Evolutionary conservation across 2,888 invertebrate genomes (phyloP).

Genomic region (Dioctria rufipes): DNA sequence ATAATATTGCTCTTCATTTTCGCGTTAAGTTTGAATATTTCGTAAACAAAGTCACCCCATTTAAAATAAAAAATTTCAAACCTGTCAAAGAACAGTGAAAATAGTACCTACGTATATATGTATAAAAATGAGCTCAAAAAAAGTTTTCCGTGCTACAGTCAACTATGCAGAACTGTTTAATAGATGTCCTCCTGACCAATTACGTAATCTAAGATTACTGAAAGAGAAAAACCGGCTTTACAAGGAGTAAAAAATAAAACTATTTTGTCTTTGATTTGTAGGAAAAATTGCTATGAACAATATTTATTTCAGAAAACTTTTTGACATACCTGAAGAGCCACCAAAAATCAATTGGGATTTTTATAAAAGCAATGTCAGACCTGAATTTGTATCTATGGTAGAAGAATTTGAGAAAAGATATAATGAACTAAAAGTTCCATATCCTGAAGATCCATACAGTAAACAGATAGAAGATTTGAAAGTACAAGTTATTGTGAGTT

Average conservation of each 20-base stretch:
- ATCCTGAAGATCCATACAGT: slow-evolving; percentile 74
- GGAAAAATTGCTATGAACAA: neutral
- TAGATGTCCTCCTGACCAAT: slow-evolving; percentile 48
- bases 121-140: slow-evolving; percentile 30
- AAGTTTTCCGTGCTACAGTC: slow-evolving; percentile 4
- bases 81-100: too few relatives aligned
- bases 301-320: slow-evolving; percentile 61
- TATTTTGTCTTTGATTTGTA: neutral
- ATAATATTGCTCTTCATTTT: too few relatives aligned
- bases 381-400: slow-evolving; percentile 84
- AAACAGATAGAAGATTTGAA: slow-evolving; percentile 77
- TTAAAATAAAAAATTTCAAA: too few relatives aligned
- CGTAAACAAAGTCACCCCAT: too few relatives aligned
- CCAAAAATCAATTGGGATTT: slow-evolving; percentile 87
- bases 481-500: slow-evolving; percentile 70
- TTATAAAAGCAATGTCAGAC: slow-evolving; percentile 78
- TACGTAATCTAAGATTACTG: neutral
- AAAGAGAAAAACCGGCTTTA: slow-evolving; percentile 39
- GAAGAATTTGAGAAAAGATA: slow-evolving; percentile 89
- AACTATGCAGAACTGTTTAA: slow-evolving; percentile 53
- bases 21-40: too few relatives aligned
- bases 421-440: slow-evolving; percentile 80
- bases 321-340: slow-evolving; percentile 76
- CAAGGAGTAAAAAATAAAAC: slow-evolving; percentile 45
- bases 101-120: too few relatives aligned